These are phyloP conservation scores for Mionectes macconnelli DNA, from an alignment of 2,113 vertebrate species.

Conservation along the genomic window DNA sequence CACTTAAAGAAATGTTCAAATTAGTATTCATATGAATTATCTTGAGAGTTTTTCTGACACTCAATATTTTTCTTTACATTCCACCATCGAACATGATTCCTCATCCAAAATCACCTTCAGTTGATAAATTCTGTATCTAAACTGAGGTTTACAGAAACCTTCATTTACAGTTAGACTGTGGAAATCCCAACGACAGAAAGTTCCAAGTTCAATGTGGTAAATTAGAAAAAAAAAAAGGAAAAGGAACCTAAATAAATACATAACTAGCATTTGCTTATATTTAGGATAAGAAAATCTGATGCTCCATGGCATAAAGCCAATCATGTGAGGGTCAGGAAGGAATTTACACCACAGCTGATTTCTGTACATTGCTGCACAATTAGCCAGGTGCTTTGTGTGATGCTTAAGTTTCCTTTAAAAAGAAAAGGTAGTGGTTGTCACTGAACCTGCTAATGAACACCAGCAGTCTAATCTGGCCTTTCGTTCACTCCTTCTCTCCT, in stretches of 20 bases:
- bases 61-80: background rate
- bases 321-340: background rate
- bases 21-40: background rate
- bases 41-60: background rate
- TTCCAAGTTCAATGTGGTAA: background rate
- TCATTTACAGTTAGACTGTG: background rate
- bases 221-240: background rate
- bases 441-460: background rate
- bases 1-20: background rate
- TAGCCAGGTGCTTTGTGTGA: background rate
- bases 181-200: background rate
- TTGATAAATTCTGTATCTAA: background rate
- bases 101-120: background rate
- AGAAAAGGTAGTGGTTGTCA: background rate
- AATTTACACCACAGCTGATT: background rate
- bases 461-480: background rate
- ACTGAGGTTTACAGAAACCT: background rate
- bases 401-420: background rate
- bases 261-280: background rate
- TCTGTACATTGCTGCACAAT: background rate
- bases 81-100: background rate
- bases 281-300: slow-evolving; percentile 3
- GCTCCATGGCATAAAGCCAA: background rate
- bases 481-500: background rate
- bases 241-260: background rate